Percentiles rank a stretch among this genome's conserved stretches.
Evolutionary conservation across 1,140 invertebrate genomes (phyloP).

Genomic region (Apis cerana): DNA sequence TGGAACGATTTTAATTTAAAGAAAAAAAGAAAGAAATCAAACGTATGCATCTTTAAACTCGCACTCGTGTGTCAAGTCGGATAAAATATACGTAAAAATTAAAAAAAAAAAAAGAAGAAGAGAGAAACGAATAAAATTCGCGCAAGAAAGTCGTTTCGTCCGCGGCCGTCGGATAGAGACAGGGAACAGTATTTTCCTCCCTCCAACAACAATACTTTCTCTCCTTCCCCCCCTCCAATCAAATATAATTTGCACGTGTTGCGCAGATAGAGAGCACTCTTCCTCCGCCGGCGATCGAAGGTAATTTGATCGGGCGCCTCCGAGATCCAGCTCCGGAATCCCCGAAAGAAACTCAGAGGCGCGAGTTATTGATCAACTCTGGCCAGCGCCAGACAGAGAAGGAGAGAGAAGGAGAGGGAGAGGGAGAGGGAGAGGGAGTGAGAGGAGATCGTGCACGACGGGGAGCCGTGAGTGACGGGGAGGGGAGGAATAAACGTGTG

Average conservation of each 20-base stretch:
- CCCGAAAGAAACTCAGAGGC: conserved; percentile 13
- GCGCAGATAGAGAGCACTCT: conserved; percentile 22
- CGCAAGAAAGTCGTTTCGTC: conserved; percentile 25
- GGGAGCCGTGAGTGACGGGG: neutral
- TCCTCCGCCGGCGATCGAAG: conserved; percentile 14
- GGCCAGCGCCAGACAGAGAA: neutral
- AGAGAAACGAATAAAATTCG: no score
- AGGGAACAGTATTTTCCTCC: no score
- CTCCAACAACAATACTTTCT: no score
- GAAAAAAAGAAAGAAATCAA: no score
- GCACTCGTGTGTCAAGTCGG: no score
- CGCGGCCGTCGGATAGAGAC: neutral
- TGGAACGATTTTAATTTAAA: no score
- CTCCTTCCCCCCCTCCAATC: conserved; percentile 24
- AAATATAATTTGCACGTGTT: conserved; percentile 43
- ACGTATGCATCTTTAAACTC: no score
- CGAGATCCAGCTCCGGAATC: conserved; percentile 23
- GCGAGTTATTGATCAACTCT: conserved; percentile 23
- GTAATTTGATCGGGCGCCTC: conserved; percentile 34
- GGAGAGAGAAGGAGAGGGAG: neutral
- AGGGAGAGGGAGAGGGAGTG: neutral
- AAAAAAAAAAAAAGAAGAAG: no score
- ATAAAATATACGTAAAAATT: no score
- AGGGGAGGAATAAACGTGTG: neutral
- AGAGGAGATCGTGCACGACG: neutral